These are phyloP conservation scores for Pristis pectinata DNA, from an alignment of 2,797 vertebrate genomes.

Conservation along the genomic window DNA sequence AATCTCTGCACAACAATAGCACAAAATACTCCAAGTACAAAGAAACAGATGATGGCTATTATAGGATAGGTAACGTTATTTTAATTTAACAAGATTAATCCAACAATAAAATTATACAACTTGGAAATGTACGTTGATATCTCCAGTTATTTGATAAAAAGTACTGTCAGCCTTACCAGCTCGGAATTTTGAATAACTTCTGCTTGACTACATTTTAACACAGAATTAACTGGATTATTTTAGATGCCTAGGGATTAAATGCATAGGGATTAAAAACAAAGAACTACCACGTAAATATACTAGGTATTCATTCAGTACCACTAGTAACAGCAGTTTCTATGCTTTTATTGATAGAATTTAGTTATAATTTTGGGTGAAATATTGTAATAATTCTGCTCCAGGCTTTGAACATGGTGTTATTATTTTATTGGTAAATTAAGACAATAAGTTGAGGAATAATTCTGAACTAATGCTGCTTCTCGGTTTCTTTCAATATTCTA, in stretches of 20 bases:
- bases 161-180: background rate
- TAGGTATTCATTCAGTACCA: background rate
- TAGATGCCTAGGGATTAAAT: background rate
- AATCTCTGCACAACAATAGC: background rate
- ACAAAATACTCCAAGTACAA: slow-evolving; percentile 44
- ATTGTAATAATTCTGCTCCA: background rate
- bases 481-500: background rate
- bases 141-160: background rate
- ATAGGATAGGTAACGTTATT: slow-evolving; percentile 56
- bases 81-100: background rate
- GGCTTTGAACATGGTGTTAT: background rate
- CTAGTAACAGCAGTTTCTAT: background rate
- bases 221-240: background rate
- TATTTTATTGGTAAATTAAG: background rate
- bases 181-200: background rate
- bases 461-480: background rate
- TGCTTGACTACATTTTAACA: background rate
- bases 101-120: background rate
- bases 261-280: background rate
- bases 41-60: slow-evolving; percentile 55
- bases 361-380: background rate
- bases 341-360: background rate
- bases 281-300: background rate
- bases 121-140: background rate
- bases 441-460: background rate